Conservation (phyloP, 2,113 vertebrate species). For the Ptyas mucosa region DNA sequence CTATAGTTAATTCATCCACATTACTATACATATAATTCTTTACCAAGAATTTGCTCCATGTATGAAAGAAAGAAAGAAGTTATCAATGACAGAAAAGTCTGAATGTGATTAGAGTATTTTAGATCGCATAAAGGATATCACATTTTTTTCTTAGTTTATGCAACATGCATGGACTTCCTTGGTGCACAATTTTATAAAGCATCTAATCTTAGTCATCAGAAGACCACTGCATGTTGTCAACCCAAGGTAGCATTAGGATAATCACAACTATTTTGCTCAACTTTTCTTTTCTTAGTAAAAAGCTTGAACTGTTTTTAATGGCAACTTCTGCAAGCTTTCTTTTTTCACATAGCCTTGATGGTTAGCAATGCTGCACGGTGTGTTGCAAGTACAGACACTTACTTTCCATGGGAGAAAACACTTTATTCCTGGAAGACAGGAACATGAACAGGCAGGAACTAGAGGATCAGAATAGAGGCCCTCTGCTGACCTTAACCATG, state of each 20-base stretch:
- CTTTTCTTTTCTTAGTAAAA: background rate
- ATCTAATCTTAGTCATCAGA: background rate
- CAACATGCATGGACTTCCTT: background rate
- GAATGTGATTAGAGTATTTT: background rate
- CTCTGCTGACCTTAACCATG: background rate
- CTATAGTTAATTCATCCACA: background rate
- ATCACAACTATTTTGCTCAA: background rate
- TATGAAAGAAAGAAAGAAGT: background rate
- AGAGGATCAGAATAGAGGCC: slow-evolving; percentile 6
- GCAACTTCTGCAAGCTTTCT: background rate
- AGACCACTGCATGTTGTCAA: background rate
- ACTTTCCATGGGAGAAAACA: slow-evolving; percentile 1
- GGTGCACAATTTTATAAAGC: background rate
- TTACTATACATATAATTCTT: background rate
- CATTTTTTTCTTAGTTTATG: background rate
- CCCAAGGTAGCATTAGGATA: background rate
- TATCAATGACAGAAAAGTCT: background rate
- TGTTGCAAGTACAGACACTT: background rate
- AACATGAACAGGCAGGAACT: background rate
- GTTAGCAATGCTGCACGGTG: background rate
- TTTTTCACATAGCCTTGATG: background rate
- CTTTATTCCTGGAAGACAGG: background rate
- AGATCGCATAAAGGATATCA: background rate
- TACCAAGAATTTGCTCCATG: background rate
- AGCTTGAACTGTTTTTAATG: slow-evolving; percentile 2